Base-by-base conservation (phyloP, 2,888 invertebrate genomes). In the Cephus pulcher region DNA sequence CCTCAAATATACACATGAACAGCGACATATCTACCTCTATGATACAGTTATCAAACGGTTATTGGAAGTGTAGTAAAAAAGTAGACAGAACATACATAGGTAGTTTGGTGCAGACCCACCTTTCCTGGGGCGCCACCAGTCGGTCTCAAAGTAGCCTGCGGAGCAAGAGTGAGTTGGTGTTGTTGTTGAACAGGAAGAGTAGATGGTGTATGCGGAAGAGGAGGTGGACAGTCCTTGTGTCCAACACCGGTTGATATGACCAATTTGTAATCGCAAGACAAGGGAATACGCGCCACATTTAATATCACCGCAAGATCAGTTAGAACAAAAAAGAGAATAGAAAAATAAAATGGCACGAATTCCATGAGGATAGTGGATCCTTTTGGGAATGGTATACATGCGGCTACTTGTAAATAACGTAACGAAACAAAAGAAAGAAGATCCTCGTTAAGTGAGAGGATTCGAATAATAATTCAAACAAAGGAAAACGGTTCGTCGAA, bases 71-170 rank as follows among this genome's bases (percentile, higher is more conserved):
- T 87, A 87, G 83, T 88, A 88, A 88, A 87, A 89, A 89, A 90
- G 88, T 89, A 90, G 90, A 90, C 90, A 90, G 89, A 91, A 91
- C 90, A 91, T 91, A 91, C 90, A 91, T 91, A 90, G 90, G 90
- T 90, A 91, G 91, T 90, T 91, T 91, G 91, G 91, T 91, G 91
- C 89, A 91, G 92, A 94, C 94, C 95, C 96, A 97, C 97, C 97
- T 98, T 97, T 97, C 92, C 97, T 95, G 92, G 97, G 97, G 94
- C 97, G 96, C 97, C 97, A 97, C 97, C 97, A 97, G 95, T 97
- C 97, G 89, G 90, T 91, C 96, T 98, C 97, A 96, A 97, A 97
- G 96, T 97, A 97, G 95, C 97, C 97, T 97, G 96, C 96, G 96
- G 97, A 96, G 91, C 91, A 91, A 91, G 89, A 91, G 90, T 91